Percentiles rank a stretch among this genome's conserved stretches.
Conservation (phyloP, 2,888 invertebrate species). For the Macropis europaea region DNA sequence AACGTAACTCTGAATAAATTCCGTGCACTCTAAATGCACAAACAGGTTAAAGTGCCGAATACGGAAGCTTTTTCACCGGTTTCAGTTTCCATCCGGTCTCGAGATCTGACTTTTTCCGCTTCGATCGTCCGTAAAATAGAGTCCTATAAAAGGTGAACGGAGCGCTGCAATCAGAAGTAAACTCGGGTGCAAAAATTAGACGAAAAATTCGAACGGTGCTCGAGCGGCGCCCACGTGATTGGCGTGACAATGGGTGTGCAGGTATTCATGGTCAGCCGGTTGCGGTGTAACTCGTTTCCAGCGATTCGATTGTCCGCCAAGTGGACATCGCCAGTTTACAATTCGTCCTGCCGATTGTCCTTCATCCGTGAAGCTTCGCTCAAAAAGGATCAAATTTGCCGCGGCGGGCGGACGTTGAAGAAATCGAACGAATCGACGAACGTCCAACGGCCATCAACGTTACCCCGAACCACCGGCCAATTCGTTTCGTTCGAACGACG, state of each 20-base stretch:
- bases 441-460: background rate
- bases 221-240: constrained; percentile 40
- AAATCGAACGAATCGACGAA: background rate
- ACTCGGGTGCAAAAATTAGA: constrained; percentile 33
- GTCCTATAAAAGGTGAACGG: background rate
- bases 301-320: constrained; percentile 51
- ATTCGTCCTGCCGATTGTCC: constrained; percentile 21
- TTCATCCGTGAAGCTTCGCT: constrained; percentile 1
- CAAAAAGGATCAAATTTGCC: constrained; percentile 7
- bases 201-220: constrained; percentile 33
- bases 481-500: background rate
- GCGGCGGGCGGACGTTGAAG: background rate
- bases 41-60: too few species aligned
- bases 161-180: background rate
- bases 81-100: too few species aligned
- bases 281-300: constrained; percentile 48
- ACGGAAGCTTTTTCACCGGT: too few species aligned
- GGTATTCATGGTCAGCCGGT: constrained; percentile 44
- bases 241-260: constrained; percentile 32
- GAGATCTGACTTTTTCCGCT: background rate
- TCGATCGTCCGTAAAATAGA: background rate
- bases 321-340: constrained; percentile 58
- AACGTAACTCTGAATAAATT: too few species aligned
- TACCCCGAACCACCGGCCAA: too few species aligned
- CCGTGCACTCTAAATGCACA: too few species aligned